Evolutionary conservation across 2,797 vertebrate genomes (phyloP), one percentile per base, ranked within the genome.

Genomic region (Periophthalmus magnuspinnatus): DNA sequence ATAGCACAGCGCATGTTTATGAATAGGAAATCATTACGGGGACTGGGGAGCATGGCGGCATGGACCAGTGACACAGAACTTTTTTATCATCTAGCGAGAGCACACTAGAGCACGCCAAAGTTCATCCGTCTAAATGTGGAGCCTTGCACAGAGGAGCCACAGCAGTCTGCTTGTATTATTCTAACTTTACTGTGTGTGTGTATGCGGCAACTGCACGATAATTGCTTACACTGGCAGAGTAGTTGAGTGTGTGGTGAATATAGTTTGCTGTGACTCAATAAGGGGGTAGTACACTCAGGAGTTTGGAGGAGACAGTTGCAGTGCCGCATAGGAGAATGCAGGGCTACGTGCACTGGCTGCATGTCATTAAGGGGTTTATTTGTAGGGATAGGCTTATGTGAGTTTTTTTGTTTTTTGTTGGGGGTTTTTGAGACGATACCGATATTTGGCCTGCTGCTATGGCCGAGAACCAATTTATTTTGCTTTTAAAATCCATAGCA

Each of bases 1-100:
- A 87, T 85, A 90, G 90, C 89, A 86, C 89, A 87, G 82, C 83
- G 89, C 89, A 90, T 91, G 88, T 90, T 91, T 91, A 89, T 93
- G 91, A 93, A 93, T 89, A 88, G 89, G 89, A 89, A 90, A 89
- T 87, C 84, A 92, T 92, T 91, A 89, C 81, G 86, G 87, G 81
- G 84, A 92, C 89, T 81, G 79, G 87, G 90, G 87, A 92, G 88
- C 88, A 87, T 86, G 79, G 81, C 74, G 81, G 71, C 89, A 91
- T 89, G 85, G 85, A 87, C 90, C 90, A 86, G 80, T 88, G 84
- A 87, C 84, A 92, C 85, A 86, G 81, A 91, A 89, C 89, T 89
- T 89, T 91, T 90, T 86, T 84, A 88, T 65, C 82, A 65, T 88
- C 81, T 78, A 77, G 60, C 80, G 65, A n/a, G 62, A 50, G 33